Base-by-base conservation (phyloP, 2,797 vertebrate species). In the Clamator glandarius region DNA sequence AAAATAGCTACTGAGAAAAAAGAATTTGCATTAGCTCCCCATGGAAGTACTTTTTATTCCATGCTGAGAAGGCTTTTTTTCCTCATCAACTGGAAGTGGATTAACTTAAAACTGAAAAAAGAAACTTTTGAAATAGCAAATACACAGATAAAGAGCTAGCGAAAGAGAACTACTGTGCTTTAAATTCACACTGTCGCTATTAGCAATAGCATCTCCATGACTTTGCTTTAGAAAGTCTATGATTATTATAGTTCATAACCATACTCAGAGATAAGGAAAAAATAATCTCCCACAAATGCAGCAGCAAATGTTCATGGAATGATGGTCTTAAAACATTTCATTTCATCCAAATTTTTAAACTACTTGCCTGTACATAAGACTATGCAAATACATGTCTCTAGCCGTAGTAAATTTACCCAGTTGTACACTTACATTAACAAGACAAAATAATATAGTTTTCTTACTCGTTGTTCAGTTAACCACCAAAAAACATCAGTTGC, bases 381-480 rank as follows among this genome's bases (percentile, higher is more conserved):
- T 63, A 51, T 52, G 82, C 70, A 89, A 81, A 90, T 50, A 42
- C 48, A 36, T 5, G 31, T 67, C 86, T 70, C 46, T 24, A 82
- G 48, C 67, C 51, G 54, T 12, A 74, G 73, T 61, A 50, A 80
- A 78, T 69, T 76, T 63, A 54, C 51, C 29, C 70, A 83, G 28
- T 50, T 57, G 58, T 66, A 87, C 39, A 42, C 44, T 91, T 92
- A 29, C 59, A 79, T 48, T 75, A 87, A 83, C 57, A 73, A 26
- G 77, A 72, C 11, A 85, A 80, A 91, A 81, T 72, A 89, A 85
- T 55, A 36, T 0, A 1, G 2, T 3, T 29, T 51, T 64, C 95
- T 96, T 95, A 98, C 98, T 95, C 98, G 98, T n/a, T 98, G 92
- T 11, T 98, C 96, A 2, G 97, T 98, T 76, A 98, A 97, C 61